Conservation (phyloP, 2,888 invertebrate species). For the Drosophila picticornis region DNA sequence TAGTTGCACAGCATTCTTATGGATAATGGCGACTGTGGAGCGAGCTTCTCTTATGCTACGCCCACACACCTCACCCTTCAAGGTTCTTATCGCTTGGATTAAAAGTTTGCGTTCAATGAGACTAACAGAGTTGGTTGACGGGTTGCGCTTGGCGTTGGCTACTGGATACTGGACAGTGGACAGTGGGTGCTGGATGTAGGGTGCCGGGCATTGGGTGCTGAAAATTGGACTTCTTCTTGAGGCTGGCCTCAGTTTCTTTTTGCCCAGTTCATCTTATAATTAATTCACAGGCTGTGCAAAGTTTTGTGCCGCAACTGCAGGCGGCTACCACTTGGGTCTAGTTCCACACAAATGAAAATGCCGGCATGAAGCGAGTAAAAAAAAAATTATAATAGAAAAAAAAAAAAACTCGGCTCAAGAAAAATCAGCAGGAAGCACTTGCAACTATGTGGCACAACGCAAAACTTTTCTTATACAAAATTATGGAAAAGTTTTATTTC, state of each 20-base stretch:
- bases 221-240: constrained; percentile 7
- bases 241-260: constrained; percentile 41
- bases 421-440: constrained; percentile 75
- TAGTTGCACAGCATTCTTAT: neutral
- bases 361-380: constrained; percentile 31
- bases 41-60: neutral
- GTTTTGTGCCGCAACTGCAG: constrained; percentile 61
- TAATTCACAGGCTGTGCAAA: constrained; percentile 76
- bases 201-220: neutral
- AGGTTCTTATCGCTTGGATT: constrained; percentile 49
- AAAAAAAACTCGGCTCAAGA: constrained; percentile 47
- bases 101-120: constrained; percentile 61
- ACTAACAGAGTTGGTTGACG: constrained; percentile 43
- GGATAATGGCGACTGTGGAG: neutral
- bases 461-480: constrained; percentile 80
- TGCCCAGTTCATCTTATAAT: constrained; percentile 78
- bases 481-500: constrained; percentile 78
- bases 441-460: constrained; percentile 77
- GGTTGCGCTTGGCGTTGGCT: constrained; percentile 22
- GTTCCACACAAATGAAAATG: constrained; percentile 64
- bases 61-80: constrained; percentile 7
- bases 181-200: neutral
- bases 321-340: constrained; percentile 73
- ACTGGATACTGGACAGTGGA: neutral
- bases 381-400: constrained; percentile 7